These are phyloP conservation scores for Octopus bimaculoides DNA, from an alignment of 1,140 invertebrate species.

Conservation along the genomic window DNA sequence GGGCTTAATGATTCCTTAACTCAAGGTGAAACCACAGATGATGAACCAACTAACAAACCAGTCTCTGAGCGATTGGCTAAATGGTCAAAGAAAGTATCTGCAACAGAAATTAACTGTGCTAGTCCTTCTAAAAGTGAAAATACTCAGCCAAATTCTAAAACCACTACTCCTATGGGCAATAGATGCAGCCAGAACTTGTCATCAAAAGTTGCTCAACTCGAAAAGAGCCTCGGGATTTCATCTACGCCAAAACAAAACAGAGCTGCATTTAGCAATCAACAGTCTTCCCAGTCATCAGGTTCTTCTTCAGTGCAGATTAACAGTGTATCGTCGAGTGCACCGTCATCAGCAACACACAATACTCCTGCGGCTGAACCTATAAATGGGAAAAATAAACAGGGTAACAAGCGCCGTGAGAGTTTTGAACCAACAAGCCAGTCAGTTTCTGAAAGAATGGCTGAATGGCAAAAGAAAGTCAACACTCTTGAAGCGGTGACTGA, in stretches of 20 bases:
- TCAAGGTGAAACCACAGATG: conserved; percentile 22
- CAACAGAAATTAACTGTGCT: background rate
- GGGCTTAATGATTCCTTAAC: conserved; percentile 28
- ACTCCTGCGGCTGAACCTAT: background rate
- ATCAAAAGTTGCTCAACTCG: background rate
- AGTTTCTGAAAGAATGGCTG: conserved; percentile 47
- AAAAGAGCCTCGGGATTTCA: background rate
- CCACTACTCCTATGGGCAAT: background rate
- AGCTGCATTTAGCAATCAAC: background rate
- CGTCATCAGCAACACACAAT: background rate
- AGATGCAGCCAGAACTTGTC: background rate
- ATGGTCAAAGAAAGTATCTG: conserved; percentile 29
- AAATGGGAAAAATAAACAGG: background rate
- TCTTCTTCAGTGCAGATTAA: background rate
- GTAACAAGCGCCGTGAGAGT: conserved; percentile 13
- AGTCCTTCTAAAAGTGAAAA: background rate
- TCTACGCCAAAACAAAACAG: background rate
- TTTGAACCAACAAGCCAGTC: conserved; percentile 34
- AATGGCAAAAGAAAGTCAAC: conserved; percentile 46
- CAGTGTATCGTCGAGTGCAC: background rate
- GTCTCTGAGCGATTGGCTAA: conserved; percentile 31
- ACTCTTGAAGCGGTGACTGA: conserved; percentile 28
- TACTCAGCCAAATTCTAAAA: background rate
- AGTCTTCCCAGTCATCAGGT: background rate
- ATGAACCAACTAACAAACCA: conserved; percentile 35